phyloP scores from a whole-genome alignment of 2,888 invertebrate species.

The Minunthozetes semirufus region DNA sequence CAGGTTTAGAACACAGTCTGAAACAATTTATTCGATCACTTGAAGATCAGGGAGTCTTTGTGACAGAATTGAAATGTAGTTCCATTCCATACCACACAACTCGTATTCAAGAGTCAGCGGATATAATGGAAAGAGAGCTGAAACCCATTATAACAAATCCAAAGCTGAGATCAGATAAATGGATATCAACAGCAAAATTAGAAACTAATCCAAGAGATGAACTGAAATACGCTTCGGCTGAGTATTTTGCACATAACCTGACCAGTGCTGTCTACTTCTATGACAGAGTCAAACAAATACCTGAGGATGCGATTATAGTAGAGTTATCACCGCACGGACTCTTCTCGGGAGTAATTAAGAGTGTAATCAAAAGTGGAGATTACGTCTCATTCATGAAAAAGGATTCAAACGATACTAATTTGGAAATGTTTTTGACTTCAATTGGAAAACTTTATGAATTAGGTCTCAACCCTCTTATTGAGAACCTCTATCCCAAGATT shows the following conservation, averaged over 20 bases:
- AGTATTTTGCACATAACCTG: constrained; percentile 92
- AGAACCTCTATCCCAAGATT: constrained; percentile 60
- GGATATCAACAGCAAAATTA: constrained; percentile 90
- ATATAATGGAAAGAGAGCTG: background rate
- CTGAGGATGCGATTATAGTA: constrained; percentile 76
- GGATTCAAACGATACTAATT: constrained; percentile 58
- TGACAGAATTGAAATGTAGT: background rate
- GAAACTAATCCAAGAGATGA: constrained; percentile 62
- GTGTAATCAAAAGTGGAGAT: constrained; percentile 50
- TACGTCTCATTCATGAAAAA: constrained; percentile 76
- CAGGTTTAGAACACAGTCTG: background rate
- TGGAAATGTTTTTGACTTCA: constrained; percentile 58
- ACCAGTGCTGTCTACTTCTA: constrained; percentile 86
- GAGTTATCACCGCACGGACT: constrained; percentile 89
- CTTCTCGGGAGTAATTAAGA: constrained; percentile 82
- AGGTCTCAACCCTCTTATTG: constrained; percentile 68
- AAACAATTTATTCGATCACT: background rate
- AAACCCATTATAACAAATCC: constrained; percentile 51
- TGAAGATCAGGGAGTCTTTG: background rate
- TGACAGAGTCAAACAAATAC: constrained; percentile 74
- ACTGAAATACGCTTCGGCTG: constrained; percentile 73
- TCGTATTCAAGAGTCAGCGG: background rate
- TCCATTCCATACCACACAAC: background rate
- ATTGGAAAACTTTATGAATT: constrained; percentile 72
- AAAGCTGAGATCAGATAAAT: constrained; percentile 67